Percentiles rank a stretch among this genome's conserved stretches.
Conservation (phyloP, 2,888 invertebrate genomes). For the Aphidoletes aphidimyza region DNA sequence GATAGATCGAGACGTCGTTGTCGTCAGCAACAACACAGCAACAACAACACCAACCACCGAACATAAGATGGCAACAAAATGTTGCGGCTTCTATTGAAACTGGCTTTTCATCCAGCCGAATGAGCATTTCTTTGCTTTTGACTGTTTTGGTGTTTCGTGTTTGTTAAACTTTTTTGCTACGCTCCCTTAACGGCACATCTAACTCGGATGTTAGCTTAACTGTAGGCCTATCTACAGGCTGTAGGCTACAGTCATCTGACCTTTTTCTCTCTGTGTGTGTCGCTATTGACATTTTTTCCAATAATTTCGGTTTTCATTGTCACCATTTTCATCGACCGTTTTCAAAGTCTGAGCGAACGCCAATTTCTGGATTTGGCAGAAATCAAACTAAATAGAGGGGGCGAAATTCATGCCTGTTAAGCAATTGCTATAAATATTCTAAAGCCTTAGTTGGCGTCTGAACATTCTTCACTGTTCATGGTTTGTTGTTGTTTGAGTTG, state of each 20-base stretch:
- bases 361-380: too few relatives aligned
- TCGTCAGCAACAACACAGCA: too few relatives aligned
- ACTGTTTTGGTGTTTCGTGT: not conserved
- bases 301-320: not conserved
- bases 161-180: not conserved
- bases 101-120: too few relatives aligned
- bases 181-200: not conserved
- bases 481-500: too few relatives aligned
- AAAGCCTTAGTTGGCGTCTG: too few relatives aligned
- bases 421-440: too few relatives aligned
- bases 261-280: not conserved
- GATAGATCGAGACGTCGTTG: too few relatives aligned
- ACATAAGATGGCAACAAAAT: not conserved
- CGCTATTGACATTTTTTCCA: constrained; percentile 29
- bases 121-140: not conserved
- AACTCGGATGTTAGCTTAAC: not conserved
- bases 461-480: too few relatives aligned
- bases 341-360: too few relatives aligned
- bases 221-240: not conserved
- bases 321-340: not conserved
- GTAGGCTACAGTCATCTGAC: not conserved
- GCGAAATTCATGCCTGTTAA: too few relatives aligned
- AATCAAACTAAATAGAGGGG: too few relatives aligned
- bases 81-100: not conserved
- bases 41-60: too few relatives aligned